phyloP scores from a whole-genome alignment of 2,888 invertebrate genomes.

The Nesidiocoris tenuis region DNA sequence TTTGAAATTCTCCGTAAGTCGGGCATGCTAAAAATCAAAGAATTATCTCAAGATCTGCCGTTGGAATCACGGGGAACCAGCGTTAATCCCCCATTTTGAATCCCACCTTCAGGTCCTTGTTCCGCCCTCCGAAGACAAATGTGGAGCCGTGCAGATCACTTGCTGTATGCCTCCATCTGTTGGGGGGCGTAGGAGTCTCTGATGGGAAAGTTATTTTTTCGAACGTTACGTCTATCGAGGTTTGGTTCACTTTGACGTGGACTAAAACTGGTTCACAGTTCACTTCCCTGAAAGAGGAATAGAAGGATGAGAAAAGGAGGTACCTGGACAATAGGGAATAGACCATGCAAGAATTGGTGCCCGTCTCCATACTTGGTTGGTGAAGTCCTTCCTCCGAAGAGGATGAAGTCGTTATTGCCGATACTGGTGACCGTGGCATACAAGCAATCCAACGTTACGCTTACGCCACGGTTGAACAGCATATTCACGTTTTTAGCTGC shows the following conservation, averaged over 20 bases:
- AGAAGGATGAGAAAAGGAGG: too few species aligned
- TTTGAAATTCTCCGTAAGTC: too few species aligned
- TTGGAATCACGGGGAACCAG: too few species aligned
- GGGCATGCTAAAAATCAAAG: too few species aligned
- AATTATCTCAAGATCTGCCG: too few species aligned
- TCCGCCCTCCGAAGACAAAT: conserved; percentile 55
- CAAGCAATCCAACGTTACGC: conserved; percentile 41
- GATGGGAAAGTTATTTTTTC: background rate
- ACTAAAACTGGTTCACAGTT: background rate
- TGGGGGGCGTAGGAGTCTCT: conserved; percentile 50
- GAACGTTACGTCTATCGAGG: background rate
- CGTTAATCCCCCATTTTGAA: too few species aligned
- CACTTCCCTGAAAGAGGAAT: conserved; percentile 11
- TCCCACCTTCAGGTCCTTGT: conserved; percentile 51
- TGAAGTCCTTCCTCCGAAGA: conserved; percentile 55
- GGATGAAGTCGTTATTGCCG: conserved; percentile 23
- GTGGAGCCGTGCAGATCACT: conserved; percentile 50
- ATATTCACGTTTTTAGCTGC: background rate
- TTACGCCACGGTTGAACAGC: background rate
- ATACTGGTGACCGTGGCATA: conserved; percentile 47
- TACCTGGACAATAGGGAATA: too few species aligned
- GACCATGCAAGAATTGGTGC: too few species aligned
- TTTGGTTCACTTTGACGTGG: background rate
- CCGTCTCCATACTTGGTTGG: conserved; percentile 52
- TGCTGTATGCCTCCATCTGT: conserved; percentile 55